Percentiles rank a stretch among this genome's conserved stretches.
These are phyloP conservation scores for Ctenicera cuprea DNA, from an alignment of 2,888 invertebrate genomes.

Conservation along the genomic window DNA sequence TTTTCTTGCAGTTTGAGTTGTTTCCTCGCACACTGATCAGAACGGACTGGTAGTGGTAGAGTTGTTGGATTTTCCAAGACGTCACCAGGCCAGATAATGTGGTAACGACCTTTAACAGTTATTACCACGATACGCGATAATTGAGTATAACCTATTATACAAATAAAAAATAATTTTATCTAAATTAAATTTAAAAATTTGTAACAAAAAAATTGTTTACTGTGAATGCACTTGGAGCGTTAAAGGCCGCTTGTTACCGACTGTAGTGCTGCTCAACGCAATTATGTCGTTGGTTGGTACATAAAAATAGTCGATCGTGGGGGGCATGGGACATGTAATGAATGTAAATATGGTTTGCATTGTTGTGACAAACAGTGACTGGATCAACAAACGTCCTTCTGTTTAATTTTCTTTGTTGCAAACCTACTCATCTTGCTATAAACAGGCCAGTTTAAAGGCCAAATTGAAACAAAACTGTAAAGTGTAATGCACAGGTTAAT, in stretches of 20 bases:
- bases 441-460: too few species aligned
- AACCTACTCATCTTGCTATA: background rate
- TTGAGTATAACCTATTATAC: too few species aligned
- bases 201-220: too few species aligned
- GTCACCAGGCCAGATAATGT: conserved; percentile 5
- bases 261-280: too few species aligned
- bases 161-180: too few species aligned
- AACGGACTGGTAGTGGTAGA: conserved; percentile 4
- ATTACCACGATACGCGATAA: background rate
- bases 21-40: background rate
- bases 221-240: too few species aligned
- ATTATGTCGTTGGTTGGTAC: too few species aligned
- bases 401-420: background rate
- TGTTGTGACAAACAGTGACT: background rate
- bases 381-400: conserved; percentile 10
- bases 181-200: too few species aligned
- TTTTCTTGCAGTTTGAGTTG: background rate
- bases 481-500: too few species aligned
- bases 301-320: too few species aligned
- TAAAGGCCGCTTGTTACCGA: too few species aligned
- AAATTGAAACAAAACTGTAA: too few species aligned
- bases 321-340: background rate
- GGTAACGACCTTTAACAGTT: conserved; percentile 33
- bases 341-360: background rate
- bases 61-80: conserved; percentile 19